Evolutionary conservation across 2,888 invertebrate genomes (phyloP), one percentile per base, ranked within the genome.

Genomic region (Xestia xanthographa): DNA sequence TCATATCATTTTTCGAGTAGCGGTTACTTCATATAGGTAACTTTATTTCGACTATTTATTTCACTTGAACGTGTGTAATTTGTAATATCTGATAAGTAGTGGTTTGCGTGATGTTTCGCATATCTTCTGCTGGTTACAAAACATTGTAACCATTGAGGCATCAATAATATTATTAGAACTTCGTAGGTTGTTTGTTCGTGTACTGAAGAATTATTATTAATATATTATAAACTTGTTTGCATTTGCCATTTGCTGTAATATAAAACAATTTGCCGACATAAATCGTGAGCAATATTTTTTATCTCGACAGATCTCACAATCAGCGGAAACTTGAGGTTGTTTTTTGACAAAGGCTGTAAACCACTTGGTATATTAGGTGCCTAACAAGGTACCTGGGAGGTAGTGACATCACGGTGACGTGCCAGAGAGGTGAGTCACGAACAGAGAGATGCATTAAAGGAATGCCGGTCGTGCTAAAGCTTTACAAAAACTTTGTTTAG

Each of bases 371-470:
- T 71, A 77, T 82, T 74, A 62, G 53, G 72, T 85, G 77, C 79
- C 62, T 81, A 77, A 69, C 66, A 60, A 79, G 66, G 58, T 90
- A 90, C 89, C 90, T 89, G 88, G 88, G 83, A 80, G 72, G 75
- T 43, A 84, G 84, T 93, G 92, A 92, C 91, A 90, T 92, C 92
- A 92, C 82, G 66, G 70, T 88, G 88, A 90, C 92, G 88, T 87
- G 86, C 89, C 87, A 79, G 48, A 67, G 82, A 68, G 77, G 84
- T 94, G 94, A 94, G 88, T 94, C 94, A 93, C 83, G 82, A 85
- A 69, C 82, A 82, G 80, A 82, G 85, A 80, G 79, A 88, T 88
- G 87, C 90, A 88, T 85, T 86, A 87, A 82, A 74, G 85, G 85
- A 86, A 88, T 83, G 86, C 84, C 88, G 87, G 76, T 67, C 75